A percentile compares a stretch with the other conserved stretches of the same genome.
phyloP scores from a whole-genome alignment of 2,113 vertebrate genomes.

The Mellivora capensis region DNA sequence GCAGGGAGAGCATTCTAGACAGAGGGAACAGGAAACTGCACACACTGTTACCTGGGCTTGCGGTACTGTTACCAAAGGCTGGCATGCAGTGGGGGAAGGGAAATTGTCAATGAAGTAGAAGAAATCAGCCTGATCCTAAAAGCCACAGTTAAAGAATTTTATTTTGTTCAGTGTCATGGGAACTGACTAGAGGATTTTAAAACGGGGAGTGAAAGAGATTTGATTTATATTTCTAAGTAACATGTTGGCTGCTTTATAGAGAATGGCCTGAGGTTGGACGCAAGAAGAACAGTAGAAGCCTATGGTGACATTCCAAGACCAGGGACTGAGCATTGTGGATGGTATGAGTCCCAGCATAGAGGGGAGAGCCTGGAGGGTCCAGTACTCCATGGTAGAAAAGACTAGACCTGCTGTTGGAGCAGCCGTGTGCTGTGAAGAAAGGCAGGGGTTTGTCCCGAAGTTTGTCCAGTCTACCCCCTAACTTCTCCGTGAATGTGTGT shows the following conservation, averaged over 20 bases:
- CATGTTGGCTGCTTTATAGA: not conserved
- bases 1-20: not conserved
- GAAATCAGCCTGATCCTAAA: not conserved
- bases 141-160: not conserved
- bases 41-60: not conserved
- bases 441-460: not conserved
- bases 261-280: not conserved
- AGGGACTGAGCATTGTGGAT: not conserved
- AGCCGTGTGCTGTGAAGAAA: not conserved
- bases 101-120: not conserved
- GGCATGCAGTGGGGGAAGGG: not conserved
- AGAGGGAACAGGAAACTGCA: not conserved
- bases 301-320: no score
- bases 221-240: not conserved
- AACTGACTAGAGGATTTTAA: not conserved
- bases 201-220: not conserved
- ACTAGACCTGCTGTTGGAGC: not conserved
- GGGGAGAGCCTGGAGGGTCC: not conserved
- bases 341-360: no score
- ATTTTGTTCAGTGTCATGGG: not conserved
- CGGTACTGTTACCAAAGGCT: no score
- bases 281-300: not conserved
- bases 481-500: not conserved
- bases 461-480: not conserved
- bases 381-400: not conserved